These are phyloP conservation scores for Anoplius nigerrimus DNA, from an alignment of 2,888 invertebrate genomes.

Conservation along the genomic window DNA sequence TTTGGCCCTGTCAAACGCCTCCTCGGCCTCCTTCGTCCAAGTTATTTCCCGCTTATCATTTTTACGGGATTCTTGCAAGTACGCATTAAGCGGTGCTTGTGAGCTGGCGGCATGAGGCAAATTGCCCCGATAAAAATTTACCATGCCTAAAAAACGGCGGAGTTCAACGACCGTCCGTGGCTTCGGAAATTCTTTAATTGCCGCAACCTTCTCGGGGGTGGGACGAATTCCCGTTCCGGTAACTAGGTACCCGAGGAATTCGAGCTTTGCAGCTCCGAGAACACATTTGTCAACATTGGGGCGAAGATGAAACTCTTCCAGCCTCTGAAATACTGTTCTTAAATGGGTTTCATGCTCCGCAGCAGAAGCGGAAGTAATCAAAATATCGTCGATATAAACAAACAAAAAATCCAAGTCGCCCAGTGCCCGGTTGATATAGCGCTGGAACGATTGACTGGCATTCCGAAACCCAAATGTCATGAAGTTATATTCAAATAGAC, in stretches of 20 bases:
- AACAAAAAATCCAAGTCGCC: slow-evolving; percentile 50
- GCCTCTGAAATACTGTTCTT: slow-evolving; percentile 28
- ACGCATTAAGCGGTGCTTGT: slow-evolving; percentile 27
- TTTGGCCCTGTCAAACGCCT: slow-evolving; percentile 40
- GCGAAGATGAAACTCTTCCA: slow-evolving; percentile 35
- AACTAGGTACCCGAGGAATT: slow-evolving; percentile 4
- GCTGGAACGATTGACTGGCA: slow-evolving; percentile 65
- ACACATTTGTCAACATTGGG: slow-evolving; percentile 4
- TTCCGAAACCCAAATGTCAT: slow-evolving; percentile 68
- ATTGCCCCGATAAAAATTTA: slow-evolving; percentile 68
- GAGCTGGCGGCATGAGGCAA: slow-evolving; percentile 61
- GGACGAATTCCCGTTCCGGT: not conserved
- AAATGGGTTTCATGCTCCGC: slow-evolving; percentile 39
- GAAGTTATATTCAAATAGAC: slow-evolving; percentile 59
- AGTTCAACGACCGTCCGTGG: slow-evolving; percentile 62
- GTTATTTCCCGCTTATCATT: slow-evolving; percentile 30
- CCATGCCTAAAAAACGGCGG: slow-evolving; percentile 64
- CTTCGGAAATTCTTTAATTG: slow-evolving; percentile 1
- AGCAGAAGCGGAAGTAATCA: slow-evolving; percentile 35
- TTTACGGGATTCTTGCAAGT: slow-evolving; percentile 40
- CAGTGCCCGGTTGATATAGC: slow-evolving; percentile 57
- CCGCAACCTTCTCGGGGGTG: not conserved
- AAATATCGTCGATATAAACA: slow-evolving; percentile 63
- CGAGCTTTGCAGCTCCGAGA: not conserved
- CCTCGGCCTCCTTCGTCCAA: slow-evolving; percentile 9